A percentile compares a stretch with the other conserved stretches of the same genome.
These are phyloP conservation scores for Anhinga anhinga DNA, from an alignment of 2,113 vertebrate genomes.

Conservation along the genomic window DNA sequence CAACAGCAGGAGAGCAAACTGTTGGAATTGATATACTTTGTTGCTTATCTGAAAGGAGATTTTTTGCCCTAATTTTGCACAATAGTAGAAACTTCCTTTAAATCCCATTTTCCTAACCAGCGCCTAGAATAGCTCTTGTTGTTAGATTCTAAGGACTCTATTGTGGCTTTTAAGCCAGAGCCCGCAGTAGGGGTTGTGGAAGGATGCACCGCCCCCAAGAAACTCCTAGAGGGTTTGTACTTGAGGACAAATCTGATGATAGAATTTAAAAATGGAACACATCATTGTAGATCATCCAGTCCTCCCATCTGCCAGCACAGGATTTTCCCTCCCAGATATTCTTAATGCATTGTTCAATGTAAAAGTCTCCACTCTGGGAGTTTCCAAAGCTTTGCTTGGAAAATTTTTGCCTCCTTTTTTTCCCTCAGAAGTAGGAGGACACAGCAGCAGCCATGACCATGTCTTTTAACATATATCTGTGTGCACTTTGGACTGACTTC, in stretches of 20 bases:
- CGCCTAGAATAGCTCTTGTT: slow-evolving; percentile 68
- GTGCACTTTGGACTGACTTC: slow-evolving; percentile 36
- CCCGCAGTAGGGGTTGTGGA: slow-evolving; percentile 63
- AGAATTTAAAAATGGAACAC: slow-evolving; percentile 65
- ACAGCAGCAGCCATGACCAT: slow-evolving; percentile 45
- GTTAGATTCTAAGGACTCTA: slow-evolving; percentile 67
- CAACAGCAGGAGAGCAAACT: slow-evolving; percentile 74
- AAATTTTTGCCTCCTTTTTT: slow-evolving; percentile 41
- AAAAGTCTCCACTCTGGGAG: slow-evolving; percentile 57
- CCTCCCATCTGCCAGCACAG: slow-evolving; percentile 14
- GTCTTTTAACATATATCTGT: slow-evolving; percentile 47
- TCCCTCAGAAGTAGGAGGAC: slow-evolving; percentile 45
- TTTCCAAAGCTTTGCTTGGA: slow-evolving; percentile 45
- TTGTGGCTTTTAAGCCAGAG: slow-evolving; percentile 72
- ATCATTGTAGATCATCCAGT: slow-evolving; percentile 52
- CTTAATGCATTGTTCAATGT: slow-evolving; percentile 52
- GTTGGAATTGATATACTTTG: slow-evolving; percentile 72
- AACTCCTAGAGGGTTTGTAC: slow-evolving; percentile 63
- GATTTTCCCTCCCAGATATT: slow-evolving; percentile 65
- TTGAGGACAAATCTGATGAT: slow-evolving; percentile 59
- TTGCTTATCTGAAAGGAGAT: slow-evolving; percentile 71
- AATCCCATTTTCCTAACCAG: slow-evolving; percentile 74
- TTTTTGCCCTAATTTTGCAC: slow-evolving; percentile 74
- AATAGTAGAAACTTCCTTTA: slow-evolving; percentile 72
- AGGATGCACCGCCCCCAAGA: slow-evolving; percentile 49